A percentile compares a stretch with the other conserved stretches of the same genome.
Evolutionary conservation across 2,113 vertebrate species (phyloP).

Genomic region (Euleptes europaea): DNA sequence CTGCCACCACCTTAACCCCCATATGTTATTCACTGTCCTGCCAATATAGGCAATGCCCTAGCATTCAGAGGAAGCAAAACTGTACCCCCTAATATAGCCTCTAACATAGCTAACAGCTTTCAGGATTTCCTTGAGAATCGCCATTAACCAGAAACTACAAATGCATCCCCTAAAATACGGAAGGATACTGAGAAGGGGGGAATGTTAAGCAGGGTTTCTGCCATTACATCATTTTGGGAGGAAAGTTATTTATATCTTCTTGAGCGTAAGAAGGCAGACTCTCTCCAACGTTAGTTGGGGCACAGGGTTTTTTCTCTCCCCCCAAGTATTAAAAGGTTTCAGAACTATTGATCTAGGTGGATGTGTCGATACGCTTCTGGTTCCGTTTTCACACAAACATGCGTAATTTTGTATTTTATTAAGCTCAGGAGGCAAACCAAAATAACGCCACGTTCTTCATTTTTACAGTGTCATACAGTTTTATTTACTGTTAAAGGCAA

Average conservation of each 20-base stretch:
- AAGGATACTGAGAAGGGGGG: neutral
- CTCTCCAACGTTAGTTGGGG: neutral
- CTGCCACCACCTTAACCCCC: too few species aligned
- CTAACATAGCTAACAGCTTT: neutral
- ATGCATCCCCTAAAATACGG: neutral
- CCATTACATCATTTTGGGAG: too few species aligned
- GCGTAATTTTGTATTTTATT: neutral
- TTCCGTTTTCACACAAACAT: too few species aligned
- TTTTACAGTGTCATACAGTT: neutral
- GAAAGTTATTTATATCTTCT: neutral
- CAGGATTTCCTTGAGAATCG: neutral
- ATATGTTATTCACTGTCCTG: neutral
- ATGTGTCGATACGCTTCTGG: neutral
- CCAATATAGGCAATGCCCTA: neutral
- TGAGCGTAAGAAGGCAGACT: neutral
- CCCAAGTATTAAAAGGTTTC: neutral
- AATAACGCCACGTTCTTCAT: neutral
- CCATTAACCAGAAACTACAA: neutral
- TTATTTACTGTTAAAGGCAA: neutral
- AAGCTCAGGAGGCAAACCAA: neutral
- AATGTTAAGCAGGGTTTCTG: neutral
- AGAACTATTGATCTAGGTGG: neutral
- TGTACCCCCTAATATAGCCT: neutral
- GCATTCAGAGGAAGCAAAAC: neutral
- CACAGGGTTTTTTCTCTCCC: too few species aligned